Base-by-base conservation (phyloP, 2,113 vertebrate genomes). In the Heterochromis multidens region DNA sequence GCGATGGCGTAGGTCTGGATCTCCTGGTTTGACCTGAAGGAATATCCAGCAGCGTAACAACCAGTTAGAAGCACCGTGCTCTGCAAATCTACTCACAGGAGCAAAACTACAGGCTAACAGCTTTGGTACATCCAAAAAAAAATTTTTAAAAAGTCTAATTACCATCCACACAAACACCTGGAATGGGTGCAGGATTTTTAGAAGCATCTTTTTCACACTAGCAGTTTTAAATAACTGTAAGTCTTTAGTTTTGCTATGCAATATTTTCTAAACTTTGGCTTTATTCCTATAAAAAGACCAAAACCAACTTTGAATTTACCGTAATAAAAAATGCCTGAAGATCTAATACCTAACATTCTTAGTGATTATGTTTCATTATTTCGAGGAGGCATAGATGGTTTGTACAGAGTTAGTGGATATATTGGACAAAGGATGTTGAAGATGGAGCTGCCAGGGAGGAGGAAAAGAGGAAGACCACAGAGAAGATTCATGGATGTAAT, bases 1-100 rank as follows among this genome's bases (percentile, higher is more conserved):
- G 99, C 99, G 58, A 99, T 98, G 90, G 99, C 98, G 1, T 99
- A 99, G 0, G 99, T 99, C 95, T 99, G 99, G 92, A 99, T 99
- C 95, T 99, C 99, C 95, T 99, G 98, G 94, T 99, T 99, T 88
- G 98, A 99, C 90, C 99, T 99, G 96, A 91, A 94, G 92, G 80
- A 80, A 87, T 83, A 86, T 87, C 84, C 88, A 91, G 67, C 60
- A 87, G 31, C n/a, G 62, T 40, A 92, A 91, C 89, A 94, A 84
- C 93, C 94, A 90, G 94, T 96, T 95, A 96, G 95, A 95, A 94
- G 95, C 93, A 94, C 91, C 92, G 14, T 76, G 94, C 83, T 92
- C 96, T 87, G 79, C n/a, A n/a, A 11, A 23, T 83, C 35, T 61
- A 46, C 6, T 14, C 70, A 80, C 8, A 23, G n/a, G 17, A 19